Base-by-base conservation (phyloP, 2,113 vertebrate species). In the Hemicordylus capensis region DNA sequence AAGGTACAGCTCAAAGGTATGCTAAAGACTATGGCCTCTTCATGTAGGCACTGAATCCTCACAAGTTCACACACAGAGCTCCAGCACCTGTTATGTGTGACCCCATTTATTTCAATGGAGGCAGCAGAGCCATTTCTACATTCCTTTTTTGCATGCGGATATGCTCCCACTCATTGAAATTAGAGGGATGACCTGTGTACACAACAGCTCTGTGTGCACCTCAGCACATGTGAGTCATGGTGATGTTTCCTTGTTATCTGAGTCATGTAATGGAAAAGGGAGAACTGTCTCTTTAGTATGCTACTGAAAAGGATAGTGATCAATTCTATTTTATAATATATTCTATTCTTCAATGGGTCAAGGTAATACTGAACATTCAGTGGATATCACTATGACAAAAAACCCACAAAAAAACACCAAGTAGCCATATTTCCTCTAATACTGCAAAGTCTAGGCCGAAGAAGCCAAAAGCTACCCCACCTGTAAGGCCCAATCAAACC, bases 11-110 rank as follows among this genome's bases (percentile, higher is more conserved):
- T 64, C 76, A 78, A 78, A 78, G 24, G 76, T 61, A 63, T 79
- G 76, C 58, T 46, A 63, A 79, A 46, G 91, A 93, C 81, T 88
- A 81, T 0, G 72, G 82, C 37, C 0, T 22, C 77, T 92, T 94
- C 88, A 90, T 75, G 89, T 66, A 87, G 59, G 39, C 26, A 42
- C 26, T 5, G 17, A 44, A 2, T 46, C 66, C 42, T 51, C 51
- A 22, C 42, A 66, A 26, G 56, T 28, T 28, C 80, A 83, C 90
- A 88, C 80, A 72, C 85, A 86, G 87, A 91, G 87, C 87, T 76
- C 85, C 86, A 91, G 11, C 2, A 54, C 69, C 54, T 44, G 34
- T 37, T 44, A 66, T 6, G 19, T 73, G 59, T 72, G 39, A n/a
- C 28, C 42, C 59, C 42, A 11, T 34, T 66, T 9, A 42, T 59